Percentiles rank a stretch among this genome's conserved stretches.
phyloP scores from a whole-genome alignment of 2,888 invertebrate species.

The Drosophila lacicola region DNA sequence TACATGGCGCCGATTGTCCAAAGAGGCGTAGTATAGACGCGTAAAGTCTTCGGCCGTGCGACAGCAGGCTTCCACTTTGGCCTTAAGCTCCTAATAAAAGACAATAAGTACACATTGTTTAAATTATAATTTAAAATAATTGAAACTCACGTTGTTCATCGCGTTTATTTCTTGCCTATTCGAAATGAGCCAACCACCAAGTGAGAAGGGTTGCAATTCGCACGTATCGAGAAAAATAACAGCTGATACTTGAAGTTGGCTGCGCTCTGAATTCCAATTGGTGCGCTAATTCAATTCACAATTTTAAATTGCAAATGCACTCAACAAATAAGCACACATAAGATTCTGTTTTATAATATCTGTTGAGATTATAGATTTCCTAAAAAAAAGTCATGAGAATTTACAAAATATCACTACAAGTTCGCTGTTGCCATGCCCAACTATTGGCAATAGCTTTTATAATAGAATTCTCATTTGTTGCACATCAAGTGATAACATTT shows the following conservation, averaged over 20 bases:
- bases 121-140: neutral
- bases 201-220: slow-evolving; percentile 10
- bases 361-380: neutral
- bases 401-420: too few species aligned
- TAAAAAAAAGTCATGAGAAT: too few species aligned
- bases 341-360: neutral
- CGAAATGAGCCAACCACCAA: slow-evolving; percentile 8
- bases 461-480: neutral
- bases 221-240: neutral
- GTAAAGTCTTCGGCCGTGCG: slow-evolving; percentile 95
- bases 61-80: slow-evolving; percentile 92
- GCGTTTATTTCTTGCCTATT: neutral
- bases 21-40: slow-evolving; percentile 94
- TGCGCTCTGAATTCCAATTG: neutral
- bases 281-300: neutral
- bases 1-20: slow-evolving; percentile 94
- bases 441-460: too few species aligned
- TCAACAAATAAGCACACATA: neutral
- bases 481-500: too few species aligned
- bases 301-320: neutral
- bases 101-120: neutral
- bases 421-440: too few species aligned
- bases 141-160: slow-evolving; percentile 39
- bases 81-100: slow-evolving; percentile 86
- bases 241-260: slow-evolving; percentile 7